A percentile compares a stretch with the other conserved stretches of the same genome.
Evolutionary conservation across 1,140 invertebrate genomes (phyloP).

Genomic region (Prorops nasuta): DNA sequence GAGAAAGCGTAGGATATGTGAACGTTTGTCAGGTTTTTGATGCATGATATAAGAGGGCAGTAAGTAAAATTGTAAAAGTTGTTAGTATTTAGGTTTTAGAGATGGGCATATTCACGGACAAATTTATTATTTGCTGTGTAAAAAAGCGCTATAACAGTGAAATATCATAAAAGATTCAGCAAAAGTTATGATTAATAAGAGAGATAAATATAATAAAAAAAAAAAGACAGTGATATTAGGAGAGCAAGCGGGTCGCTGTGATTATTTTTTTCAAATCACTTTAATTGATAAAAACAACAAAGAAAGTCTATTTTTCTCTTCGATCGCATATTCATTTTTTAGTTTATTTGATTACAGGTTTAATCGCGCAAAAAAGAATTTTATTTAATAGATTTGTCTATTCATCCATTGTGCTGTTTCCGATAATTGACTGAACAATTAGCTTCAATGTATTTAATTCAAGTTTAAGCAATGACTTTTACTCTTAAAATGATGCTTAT

Average conservation of each 20-base stretch:
- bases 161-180: no score
- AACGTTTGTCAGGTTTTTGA: no score
- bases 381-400: neutral
- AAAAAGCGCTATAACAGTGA: no score
- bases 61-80: neutral
- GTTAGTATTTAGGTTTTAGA: slow-evolving; percentile 18
- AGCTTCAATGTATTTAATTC: neutral
- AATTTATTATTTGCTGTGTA: no score
- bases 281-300: no score
- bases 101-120: slow-evolving; percentile 35
- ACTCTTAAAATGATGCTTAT: no score
- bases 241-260: slow-evolving; percentile 16
- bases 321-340: neutral
- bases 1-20: no score
- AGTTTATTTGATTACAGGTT: neutral
- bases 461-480: no score
- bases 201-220: no score
- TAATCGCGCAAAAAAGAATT: neutral
- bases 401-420: neutral
- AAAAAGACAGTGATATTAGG: slow-evolving; percentile 18
- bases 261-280: slow-evolving; percentile 1
- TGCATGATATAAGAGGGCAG: neutral
- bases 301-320: neutral
- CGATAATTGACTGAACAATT: neutral
- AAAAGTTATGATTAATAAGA: no score